A percentile compares a stretch with the other conserved stretches of the same genome.
These are phyloP conservation scores for Parapristionchus giblindavisi DNA, from an alignment of 2,888 invertebrate genomes.

Conservation along the genomic window DNA sequence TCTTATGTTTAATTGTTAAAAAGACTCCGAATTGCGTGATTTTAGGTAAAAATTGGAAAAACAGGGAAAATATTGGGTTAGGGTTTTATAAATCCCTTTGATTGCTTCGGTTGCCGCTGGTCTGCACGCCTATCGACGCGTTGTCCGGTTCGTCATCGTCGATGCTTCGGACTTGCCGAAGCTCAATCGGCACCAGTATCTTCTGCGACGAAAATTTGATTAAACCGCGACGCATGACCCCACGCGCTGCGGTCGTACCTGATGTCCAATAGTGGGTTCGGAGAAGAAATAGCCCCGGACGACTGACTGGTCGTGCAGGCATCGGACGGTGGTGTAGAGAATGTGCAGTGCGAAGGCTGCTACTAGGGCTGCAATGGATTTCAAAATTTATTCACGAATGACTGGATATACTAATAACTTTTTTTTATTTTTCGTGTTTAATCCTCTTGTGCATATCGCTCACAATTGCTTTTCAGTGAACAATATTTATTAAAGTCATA, in stretches of 20 bases:
- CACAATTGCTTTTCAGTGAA: no score
- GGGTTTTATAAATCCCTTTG: conserved; percentile 16
- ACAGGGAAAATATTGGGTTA: no score
- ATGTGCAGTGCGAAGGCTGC: conserved; percentile 57
- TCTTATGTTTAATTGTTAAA: no score
- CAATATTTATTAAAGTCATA: no score
- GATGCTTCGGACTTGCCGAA: conserved; percentile 60
- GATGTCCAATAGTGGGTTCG: conserved; percentile 66
- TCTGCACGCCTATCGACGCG: conserved; percentile 65
- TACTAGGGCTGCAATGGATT: conserved; percentile 54
- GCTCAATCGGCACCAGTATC: conserved; percentile 67
- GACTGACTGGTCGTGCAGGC: conserved; percentile 53
- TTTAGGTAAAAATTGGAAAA: no score
- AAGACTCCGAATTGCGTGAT: no score
- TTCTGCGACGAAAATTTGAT: conserved; percentile 59
- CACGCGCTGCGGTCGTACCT: conserved; percentile 47
- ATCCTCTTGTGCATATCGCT: no score
- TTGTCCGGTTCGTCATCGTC: conserved; percentile 60
- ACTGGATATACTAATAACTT: no score
- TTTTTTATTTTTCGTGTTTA: no score
- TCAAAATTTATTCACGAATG: no score
- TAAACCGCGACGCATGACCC: not conserved
- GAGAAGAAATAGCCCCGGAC: conserved; percentile 67
- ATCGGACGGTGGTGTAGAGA: conserved; percentile 56
- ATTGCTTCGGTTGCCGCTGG: conserved; percentile 51